These are phyloP conservation scores for Unio pictorum DNA, from an alignment of 2,888 invertebrate species.

Conservation along the genomic window DNA sequence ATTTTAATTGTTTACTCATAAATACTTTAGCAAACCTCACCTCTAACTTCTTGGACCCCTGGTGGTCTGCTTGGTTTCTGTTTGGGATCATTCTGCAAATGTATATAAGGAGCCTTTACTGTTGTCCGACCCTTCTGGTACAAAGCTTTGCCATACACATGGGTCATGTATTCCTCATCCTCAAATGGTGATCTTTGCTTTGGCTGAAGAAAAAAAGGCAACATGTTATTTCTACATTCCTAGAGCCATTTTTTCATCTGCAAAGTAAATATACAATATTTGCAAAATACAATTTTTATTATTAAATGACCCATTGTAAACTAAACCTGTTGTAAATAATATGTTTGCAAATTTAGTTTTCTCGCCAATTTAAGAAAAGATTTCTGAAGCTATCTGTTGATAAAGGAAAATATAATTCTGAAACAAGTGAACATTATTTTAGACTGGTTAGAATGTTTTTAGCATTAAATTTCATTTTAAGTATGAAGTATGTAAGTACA, in stretches of 20 bases:
- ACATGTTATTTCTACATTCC: background rate
- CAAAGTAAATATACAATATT: too few relatives aligned
- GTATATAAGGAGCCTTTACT: constrained; percentile 59
- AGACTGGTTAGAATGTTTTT: too few relatives aligned
- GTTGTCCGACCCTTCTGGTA: constrained; percentile 64
- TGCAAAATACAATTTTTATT: too few relatives aligned
- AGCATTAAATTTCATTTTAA: too few relatives aligned
- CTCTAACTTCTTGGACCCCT: constrained; percentile 31
- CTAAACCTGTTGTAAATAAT: too few relatives aligned
- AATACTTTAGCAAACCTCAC: constrained; percentile 14
- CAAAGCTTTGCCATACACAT: constrained; percentile 63
- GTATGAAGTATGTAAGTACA: too few relatives aligned
- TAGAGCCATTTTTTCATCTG: too few relatives aligned
- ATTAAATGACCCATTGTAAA: too few relatives aligned
- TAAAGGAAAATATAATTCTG: too few relatives aligned
- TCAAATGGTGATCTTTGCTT: constrained; percentile 33
- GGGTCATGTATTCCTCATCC: constrained; percentile 53
- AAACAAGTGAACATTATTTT: too few relatives aligned
- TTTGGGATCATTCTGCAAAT: constrained; percentile 53
- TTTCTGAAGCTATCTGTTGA: too few relatives aligned
- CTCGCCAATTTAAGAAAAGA: background rate
- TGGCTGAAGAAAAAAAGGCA: constrained; percentile 10
- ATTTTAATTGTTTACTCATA: too few relatives aligned
- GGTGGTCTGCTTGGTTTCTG: constrained; percentile 40
- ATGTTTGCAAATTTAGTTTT: constrained; percentile 2